A percentile compares a stretch with the other conserved stretches of the same genome.
These are phyloP conservation scores for Myotis yumanensis DNA, from an alignment of 2,113 vertebrate species.

Conservation along the genomic window DNA sequence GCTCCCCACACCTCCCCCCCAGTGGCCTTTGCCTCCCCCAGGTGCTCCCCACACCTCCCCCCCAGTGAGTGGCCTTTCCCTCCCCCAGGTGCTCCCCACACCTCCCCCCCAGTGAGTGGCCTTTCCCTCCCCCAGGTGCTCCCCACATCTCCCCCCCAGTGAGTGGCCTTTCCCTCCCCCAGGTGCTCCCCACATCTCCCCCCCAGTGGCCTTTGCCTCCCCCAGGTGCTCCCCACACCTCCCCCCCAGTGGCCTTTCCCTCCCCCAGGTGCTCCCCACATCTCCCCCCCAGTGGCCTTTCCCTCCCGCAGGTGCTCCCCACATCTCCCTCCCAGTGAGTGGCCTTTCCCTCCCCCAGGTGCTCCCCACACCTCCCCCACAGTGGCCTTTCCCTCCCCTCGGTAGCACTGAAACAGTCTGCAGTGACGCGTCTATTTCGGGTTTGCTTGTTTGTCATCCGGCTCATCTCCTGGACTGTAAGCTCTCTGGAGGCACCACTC, in stretches of 20 bases:
- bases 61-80: no score
- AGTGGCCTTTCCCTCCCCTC: neutral
- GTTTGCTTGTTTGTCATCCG: neutral
- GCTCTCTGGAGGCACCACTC: neutral
- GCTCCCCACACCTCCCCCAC: neutral
- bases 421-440: accelerated
- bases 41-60: no score
- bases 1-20: no score
- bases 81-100: no score
- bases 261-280: no score
- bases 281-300: no score
- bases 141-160: neutral
- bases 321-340: no score
- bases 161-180: neutral
- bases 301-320: no score
- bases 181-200: no score
- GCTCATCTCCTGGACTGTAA: neutral
- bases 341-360: neutral
- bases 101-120: no score
- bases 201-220: neutral
- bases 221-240: no score
- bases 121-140: neutral
- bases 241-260: neutral
- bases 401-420: neutral
- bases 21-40: neutral